Evolutionary conservation across 2,113 vertebrate genomes (phyloP).

Genomic region (Anseranas semipalmata): DNA sequence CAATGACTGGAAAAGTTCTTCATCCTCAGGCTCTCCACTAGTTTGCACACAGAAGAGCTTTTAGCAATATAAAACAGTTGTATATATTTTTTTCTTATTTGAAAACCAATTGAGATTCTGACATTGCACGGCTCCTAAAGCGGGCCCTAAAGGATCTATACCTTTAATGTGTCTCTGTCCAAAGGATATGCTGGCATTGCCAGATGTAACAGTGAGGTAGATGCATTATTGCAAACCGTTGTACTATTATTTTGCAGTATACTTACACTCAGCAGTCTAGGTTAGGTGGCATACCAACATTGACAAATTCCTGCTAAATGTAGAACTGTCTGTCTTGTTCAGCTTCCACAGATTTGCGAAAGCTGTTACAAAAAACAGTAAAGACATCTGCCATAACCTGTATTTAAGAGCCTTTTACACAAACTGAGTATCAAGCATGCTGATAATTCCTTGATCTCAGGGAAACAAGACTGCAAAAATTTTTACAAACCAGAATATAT

Average conservation of each 20-base stretch:
- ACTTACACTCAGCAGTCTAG: not conserved
- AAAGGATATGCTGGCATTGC: not conserved
- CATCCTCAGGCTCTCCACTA: not conserved
- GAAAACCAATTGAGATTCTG: rapidly evolving
- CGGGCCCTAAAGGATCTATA: not conserved
- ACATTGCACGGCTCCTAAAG: not conserved
- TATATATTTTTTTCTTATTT: not conserved
- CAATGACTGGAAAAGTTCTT: not conserved
- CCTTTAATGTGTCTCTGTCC: not conserved
- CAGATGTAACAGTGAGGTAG: not conserved
- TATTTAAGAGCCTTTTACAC: not conserved
- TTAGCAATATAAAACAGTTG: not conserved
- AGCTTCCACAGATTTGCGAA: not conserved
- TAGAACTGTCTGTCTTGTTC: not conserved
- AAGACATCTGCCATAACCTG: not conserved
- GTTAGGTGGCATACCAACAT: not conserved
- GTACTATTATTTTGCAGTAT: not conserved
- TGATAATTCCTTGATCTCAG: not conserved
- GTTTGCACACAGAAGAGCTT: not conserved
- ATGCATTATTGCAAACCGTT: not conserved
- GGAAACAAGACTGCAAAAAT: not conserved
- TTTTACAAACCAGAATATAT: not conserved
- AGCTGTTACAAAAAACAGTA: not conserved
- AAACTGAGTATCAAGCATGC: not conserved
- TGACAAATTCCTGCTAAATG: not conserved